Base-by-base conservation (phyloP, 2,797 vertebrate genomes). In the Enteromius fasciolatus region DNA sequence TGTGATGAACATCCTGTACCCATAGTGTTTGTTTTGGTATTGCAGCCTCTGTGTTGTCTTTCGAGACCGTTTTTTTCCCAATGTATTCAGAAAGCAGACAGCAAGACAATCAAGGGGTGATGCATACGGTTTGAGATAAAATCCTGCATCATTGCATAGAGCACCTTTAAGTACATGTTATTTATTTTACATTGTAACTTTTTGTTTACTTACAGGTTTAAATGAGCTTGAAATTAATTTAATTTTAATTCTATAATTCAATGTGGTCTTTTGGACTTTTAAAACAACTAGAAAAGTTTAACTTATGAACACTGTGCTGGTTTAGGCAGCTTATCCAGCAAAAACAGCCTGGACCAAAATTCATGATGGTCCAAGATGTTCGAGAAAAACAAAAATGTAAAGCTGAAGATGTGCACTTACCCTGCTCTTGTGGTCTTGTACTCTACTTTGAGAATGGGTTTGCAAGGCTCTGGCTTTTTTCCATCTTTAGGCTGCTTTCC, bases 401-500 rank as follows among this genome's bases (percentile, higher is more conserved):
- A 33, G 63, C 41, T 77, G 50, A 54, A 81, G 18, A 23, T 46
- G 41, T 73, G 85, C n/a, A 23, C 94, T 92, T 95, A 99, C 98
- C 98, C 98, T 90, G 90, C 92, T 95, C 96, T 96, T 50, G 96
- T 97, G 82, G 98, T 99, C 95, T 98, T 99, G 93, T 98, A 99
- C 89, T 99, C 98, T 94, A 99, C 98, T 95, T 99, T 99, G 89
- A 99, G 97, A 88, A 99, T 99, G 90, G 98, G 98, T 94, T 98
- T 99, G 94, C 98, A 99, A 66, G 98, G 96, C 90, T 99, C 98
- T 93, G 98, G 97, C 93, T 99, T 99, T 94, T 99, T 99, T 89
- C 98, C 98, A 90, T 99, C 98, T 94, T 99, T 99, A 92, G 97
- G 94, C 91, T 98, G 97, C 92, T 99, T 99, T 95, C 97, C 98